Conservation (phyloP, 2,888 invertebrate species). For the Rhopalosiphum nymphaeae region DNA sequence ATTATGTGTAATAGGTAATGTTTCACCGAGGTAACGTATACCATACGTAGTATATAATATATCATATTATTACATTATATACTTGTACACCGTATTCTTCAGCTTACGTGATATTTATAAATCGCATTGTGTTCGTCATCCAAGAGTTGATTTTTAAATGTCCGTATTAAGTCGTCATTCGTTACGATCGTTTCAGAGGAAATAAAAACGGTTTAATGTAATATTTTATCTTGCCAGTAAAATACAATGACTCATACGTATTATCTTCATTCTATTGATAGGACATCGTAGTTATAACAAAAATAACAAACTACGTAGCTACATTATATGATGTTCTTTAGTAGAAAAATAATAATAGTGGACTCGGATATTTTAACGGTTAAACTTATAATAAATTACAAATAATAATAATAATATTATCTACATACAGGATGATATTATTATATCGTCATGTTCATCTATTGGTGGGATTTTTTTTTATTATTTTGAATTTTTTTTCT, state of each 20-base stretch:
- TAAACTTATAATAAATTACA: neutral
- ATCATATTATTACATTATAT: too few species aligned
- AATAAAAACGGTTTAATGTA: neutral
- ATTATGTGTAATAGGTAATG: too few species aligned
- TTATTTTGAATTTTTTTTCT: neutral
- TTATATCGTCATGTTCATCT: neutral
- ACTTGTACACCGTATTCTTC: too few species aligned
- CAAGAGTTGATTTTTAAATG: neutral
- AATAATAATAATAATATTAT: neutral
- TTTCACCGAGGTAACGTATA: too few species aligned
- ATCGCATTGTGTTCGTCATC: neutral
- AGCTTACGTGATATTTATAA: neutral
- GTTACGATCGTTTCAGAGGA: neutral
- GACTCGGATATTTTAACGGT: neutral
- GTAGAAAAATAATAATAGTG: neutral
- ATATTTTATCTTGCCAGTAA: neutral
- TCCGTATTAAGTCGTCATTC: neutral
- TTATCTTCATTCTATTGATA: neutral
- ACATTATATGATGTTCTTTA: neutral
- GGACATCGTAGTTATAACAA: neutral
- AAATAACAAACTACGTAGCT: neutral
- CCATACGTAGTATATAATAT: too few species aligned
- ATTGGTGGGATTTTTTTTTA: neutral
- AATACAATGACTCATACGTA: neutral
- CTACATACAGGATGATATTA: neutral